Percentiles rank a stretch among this genome's conserved stretches.
phyloP scores from a whole-genome alignment of 2,113 vertebrate genomes.

The Rhadina sibilatrix region DNA sequence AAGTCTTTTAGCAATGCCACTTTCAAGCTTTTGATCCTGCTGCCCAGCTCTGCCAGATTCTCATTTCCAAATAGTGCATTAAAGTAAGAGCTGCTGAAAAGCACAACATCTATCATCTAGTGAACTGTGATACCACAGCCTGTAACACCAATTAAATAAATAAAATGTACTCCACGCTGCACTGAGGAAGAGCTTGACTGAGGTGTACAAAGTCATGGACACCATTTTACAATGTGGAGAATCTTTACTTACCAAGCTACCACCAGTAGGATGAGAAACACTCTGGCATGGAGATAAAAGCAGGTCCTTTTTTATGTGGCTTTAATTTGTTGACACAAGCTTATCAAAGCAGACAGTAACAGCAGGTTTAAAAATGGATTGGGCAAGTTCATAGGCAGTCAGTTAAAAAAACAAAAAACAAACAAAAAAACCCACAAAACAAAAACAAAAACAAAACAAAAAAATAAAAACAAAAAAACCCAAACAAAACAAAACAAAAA shows the following conservation, averaged over 20 bases:
- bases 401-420: not conserved
- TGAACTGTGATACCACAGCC: not conserved
- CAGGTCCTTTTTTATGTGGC: not conserved
- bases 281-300: not conserved
- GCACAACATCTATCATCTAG: not conserved
- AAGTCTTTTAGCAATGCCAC: not conserved
- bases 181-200: not conserved
- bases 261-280: not conserved
- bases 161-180: not conserved
- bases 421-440: too few species aligned
- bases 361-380: not conserved
- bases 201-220: not conserved
- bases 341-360: not conserved
- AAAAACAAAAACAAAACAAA: not conserved
- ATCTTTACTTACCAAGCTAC: not conserved
- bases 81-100: not conserved
- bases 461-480: too few species aligned
- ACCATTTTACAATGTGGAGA: not conserved
- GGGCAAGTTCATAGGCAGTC: not conserved
- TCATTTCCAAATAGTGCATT: not conserved
- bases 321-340: not conserved
- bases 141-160: not conserved
- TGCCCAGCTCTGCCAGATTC: not conserved
- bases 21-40: not conserved
- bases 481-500: too few species aligned